Conservation (phyloP, 2,113 vertebrate genomes). For the Spheniscus mendiculus region DNA sequence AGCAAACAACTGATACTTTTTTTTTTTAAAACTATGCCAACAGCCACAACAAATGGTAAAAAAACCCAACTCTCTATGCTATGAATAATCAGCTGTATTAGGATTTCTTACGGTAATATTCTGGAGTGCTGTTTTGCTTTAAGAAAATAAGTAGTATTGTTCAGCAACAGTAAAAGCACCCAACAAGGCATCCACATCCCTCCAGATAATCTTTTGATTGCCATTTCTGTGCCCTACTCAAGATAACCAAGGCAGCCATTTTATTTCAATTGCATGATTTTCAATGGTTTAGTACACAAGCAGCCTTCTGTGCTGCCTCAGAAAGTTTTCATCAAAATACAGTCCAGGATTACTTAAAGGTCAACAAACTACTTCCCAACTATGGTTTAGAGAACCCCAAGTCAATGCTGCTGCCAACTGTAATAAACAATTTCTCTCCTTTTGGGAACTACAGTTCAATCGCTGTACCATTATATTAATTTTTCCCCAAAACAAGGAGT, state of each 20-base stretch:
- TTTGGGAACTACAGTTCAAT: not conserved
- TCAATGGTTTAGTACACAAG: not conserved
- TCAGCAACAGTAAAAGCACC: not conserved
- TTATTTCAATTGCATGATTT: not conserved
- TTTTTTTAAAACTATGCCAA: not conserved
- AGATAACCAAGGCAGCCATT: not conserved
- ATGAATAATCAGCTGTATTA: constrained; percentile 9
- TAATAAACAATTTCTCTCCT: constrained; percentile 12
- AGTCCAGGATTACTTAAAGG: constrained; percentile 1
- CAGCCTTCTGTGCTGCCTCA: not conserved
- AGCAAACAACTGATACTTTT: constrained; percentile 1
- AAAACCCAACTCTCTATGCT: not conserved
- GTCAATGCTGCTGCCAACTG: not conserved
- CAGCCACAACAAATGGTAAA: not conserved
- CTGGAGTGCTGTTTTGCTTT: not conserved
- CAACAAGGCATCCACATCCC: not conserved
- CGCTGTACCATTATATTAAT: not conserved
- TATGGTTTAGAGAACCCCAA: constrained; percentile 17
- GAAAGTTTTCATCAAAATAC: not conserved
- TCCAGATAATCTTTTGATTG: not conserved
- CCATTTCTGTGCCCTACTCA: not conserved
- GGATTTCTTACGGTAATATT: not conserved
- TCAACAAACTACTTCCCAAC: constrained; percentile 1
- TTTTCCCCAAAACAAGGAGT: not conserved
- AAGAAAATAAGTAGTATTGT: not conserved